These are phyloP conservation scores for Rhimphoctona megacephalus DNA, from an alignment of 2,888 invertebrate species.

Conservation along the genomic window DNA sequence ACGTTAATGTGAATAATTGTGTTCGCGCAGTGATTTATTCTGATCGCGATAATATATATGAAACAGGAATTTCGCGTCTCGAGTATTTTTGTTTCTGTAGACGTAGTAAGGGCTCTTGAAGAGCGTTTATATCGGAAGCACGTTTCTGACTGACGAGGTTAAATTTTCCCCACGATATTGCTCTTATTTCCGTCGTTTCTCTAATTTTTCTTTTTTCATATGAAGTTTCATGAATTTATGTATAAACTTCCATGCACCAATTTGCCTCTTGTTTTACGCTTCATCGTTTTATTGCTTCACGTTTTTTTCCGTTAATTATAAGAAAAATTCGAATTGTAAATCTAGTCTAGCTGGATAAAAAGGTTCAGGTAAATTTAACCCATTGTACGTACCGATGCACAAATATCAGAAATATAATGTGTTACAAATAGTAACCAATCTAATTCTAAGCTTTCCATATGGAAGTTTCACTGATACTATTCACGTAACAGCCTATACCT, in stretches of 20 bases:
- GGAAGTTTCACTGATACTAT: too few species aligned
- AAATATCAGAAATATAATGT: too few species aligned
- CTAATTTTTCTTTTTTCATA: neutral
- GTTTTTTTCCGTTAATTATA: constrained; percentile 10
- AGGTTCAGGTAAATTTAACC: neutral
- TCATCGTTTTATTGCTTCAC: constrained; percentile 3
- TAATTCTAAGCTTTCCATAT: too few species aligned
- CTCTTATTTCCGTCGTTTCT: neutral
- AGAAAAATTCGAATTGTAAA: constrained; percentile 14
- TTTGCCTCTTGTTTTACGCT: constrained; percentile 6
- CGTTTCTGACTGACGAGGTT: constrained; percentile 33
- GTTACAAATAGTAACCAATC: too few species aligned
- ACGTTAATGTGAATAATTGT: neutral
- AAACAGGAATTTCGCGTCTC: constrained; percentile 2
- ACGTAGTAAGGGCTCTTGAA: neutral
- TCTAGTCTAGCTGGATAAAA: neutral
- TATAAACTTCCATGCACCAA: constrained; percentile 21
- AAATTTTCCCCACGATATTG: constrained; percentile 31
- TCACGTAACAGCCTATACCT: too few species aligned
- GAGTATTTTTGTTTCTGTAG: neutral
- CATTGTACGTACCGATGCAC: too few species aligned
- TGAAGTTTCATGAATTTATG: constrained; percentile 7
- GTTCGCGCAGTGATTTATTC: constrained; percentile 31
- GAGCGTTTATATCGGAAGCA: constrained; percentile 8
- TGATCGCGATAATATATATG: neutral